phyloP scores from a whole-genome alignment of 2,113 vertebrate genomes.

The Nothocercus julius region DNA sequence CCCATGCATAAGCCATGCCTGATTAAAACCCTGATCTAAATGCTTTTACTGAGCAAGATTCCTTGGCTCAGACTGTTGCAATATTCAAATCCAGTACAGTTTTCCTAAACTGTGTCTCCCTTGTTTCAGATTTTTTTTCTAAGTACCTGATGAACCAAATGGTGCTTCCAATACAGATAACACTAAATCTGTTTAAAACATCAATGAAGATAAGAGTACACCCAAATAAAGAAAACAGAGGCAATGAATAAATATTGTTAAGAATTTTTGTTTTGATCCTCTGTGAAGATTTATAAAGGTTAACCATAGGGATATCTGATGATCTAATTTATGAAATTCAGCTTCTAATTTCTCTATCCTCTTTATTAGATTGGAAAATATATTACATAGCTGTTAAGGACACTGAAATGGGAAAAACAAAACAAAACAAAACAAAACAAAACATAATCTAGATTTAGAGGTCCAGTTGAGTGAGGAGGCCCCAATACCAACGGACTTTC shows the following conservation, averaged over 20 bases:
- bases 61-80: neutral
- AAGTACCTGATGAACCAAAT: neutral
- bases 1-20: neutral
- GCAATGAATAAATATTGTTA: neutral
- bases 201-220: neutral
- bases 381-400: neutral
- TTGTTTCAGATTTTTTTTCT: neutral
- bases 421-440: neutral
- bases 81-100: neutral
- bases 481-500: neutral
- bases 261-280: neutral
- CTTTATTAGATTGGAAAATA: neutral
- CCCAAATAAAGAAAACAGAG: neutral
- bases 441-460: neutral
- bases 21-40: neutral
- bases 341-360: neutral
- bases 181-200: neutral
- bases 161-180: neutral
- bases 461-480: neutral
- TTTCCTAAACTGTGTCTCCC: neutral
- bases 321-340: neutral
- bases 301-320: neutral
- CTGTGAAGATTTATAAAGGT: neutral
- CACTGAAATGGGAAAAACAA: neutral
- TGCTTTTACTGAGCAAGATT: neutral